Conservation (phyloP, 1,140 invertebrate genomes). For the Dendrolimus kikuchii region DNA sequence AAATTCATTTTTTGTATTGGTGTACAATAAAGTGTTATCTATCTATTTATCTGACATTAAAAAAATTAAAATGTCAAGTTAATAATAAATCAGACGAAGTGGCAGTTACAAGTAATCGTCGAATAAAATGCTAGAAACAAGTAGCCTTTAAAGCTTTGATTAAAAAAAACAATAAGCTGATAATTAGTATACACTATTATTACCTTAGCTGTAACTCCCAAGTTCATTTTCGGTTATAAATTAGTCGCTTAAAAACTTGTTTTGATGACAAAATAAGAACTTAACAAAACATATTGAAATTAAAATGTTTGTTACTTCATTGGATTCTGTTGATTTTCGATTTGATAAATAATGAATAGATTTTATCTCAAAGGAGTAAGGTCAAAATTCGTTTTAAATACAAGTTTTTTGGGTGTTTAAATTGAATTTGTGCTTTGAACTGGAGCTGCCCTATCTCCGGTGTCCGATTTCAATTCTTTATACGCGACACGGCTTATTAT, state of each 20-base stretch:
- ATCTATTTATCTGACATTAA: too few relatives aligned
- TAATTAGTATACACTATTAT: conserved; percentile 5
- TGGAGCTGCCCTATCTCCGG: conserved; percentile 62
- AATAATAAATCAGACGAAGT: too few relatives aligned
- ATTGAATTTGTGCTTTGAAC: conserved; percentile 42
- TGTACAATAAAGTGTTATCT: too few relatives aligned
- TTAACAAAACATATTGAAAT: conserved; percentile 53
- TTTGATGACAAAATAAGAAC: conserved; percentile 22
- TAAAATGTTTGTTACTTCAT: conserved; percentile 54
- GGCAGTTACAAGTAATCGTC: too few relatives aligned
- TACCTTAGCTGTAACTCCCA: too few relatives aligned
- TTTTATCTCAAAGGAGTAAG: conserved; percentile 13
- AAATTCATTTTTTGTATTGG: too few relatives aligned
- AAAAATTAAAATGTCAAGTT: too few relatives aligned
- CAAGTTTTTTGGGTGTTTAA: conserved; percentile 23
- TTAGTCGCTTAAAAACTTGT: conserved; percentile 7
- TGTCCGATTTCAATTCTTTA: conserved; percentile 69
- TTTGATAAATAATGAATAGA: background rate
- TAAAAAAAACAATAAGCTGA: too few relatives aligned
- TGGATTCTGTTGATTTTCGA: conserved; percentile 3
- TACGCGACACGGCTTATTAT: conserved; percentile 69
- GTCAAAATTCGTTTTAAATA: conserved; percentile 22
- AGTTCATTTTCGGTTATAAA: too few relatives aligned
- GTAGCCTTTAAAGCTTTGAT: too few relatives aligned
- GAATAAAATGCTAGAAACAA: too few relatives aligned